phyloP scores from a whole-genome alignment of 2,888 invertebrate species.

The Megaustenia siamemsis region DNA sequence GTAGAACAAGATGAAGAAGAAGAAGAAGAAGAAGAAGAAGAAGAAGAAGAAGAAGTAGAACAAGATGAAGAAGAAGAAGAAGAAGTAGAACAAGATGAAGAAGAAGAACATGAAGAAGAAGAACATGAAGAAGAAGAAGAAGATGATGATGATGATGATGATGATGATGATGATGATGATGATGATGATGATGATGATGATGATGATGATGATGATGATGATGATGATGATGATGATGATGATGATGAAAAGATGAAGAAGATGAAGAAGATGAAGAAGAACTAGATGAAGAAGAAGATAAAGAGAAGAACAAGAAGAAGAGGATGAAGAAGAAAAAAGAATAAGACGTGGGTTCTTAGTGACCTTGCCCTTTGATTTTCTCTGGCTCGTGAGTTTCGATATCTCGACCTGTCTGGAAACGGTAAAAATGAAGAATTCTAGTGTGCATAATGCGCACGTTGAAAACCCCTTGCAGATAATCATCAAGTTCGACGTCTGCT shows the following conservation, averaged over 20 bases:
- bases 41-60: conserved; percentile 11
- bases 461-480: too few relatives aligned
- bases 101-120: background rate
- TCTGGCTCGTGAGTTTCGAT: too few relatives aligned
- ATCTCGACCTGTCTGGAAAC: too few relatives aligned
- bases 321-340: background rate
- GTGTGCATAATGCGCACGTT: too few relatives aligned
- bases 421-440: too few relatives aligned
- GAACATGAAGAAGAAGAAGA: background rate
- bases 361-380: too few relatives aligned
- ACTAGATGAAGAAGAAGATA: too few relatives aligned
- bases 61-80: background rate
- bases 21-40: background rate
- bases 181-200: background rate
- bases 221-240: background rate
- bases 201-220: background rate
- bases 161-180: background rate
- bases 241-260: background rate
- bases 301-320: background rate
- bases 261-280: background rate
- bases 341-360: too few relatives aligned
- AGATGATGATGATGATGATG: background rate
- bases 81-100: background rate
- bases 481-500: too few relatives aligned
- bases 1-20: conserved; percentile 2